phyloP scores from a whole-genome alignment of 1,140 invertebrate genomes.

The Lepidotrigona ventralis region DNA sequence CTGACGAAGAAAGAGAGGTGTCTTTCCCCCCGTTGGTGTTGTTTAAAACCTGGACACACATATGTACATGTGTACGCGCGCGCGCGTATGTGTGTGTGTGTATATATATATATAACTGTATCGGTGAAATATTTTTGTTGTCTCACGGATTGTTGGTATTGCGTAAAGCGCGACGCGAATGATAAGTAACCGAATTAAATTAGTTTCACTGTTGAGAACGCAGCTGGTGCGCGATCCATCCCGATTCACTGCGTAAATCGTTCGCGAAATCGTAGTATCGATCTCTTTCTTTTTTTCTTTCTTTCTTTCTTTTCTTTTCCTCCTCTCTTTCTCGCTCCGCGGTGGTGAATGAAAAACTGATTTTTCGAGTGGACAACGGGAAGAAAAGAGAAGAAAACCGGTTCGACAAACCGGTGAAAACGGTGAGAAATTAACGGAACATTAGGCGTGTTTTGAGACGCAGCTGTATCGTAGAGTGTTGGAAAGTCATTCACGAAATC shows the following conservation, averaged over 20 bases:
- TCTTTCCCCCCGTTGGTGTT: too few species aligned
- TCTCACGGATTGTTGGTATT: neutral
- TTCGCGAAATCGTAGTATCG: neutral
- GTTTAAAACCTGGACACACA: neutral
- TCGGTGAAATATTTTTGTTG: neutral
- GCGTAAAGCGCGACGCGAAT: constrained; percentile 17
- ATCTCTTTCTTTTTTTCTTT: neutral
- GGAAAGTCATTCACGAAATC: neutral
- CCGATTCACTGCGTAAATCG: too few species aligned
- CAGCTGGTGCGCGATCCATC: constrained; percentile 4
- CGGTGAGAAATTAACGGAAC: neutral
- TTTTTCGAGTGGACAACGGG: too few species aligned
- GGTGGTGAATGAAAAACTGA: constrained; percentile 7
- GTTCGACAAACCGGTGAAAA: neutral
- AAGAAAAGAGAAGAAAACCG: too few species aligned
- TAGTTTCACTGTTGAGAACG: neutral
- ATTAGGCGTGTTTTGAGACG: too few species aligned
- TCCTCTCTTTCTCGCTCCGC: too few species aligned
- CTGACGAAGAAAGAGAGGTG: neutral
- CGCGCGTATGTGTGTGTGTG: too few species aligned
- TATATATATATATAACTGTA: too few species aligned
- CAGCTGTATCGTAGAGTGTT: too few species aligned
- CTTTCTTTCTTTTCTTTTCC: too few species aligned
- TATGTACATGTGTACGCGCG: too few species aligned
- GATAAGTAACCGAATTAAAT: constrained; percentile 44